Evolutionary conservation across 1,140 invertebrate species (phyloP), one percentile per base, ranked within the genome.

Genomic region (Kradibia gibbosae): DNA sequence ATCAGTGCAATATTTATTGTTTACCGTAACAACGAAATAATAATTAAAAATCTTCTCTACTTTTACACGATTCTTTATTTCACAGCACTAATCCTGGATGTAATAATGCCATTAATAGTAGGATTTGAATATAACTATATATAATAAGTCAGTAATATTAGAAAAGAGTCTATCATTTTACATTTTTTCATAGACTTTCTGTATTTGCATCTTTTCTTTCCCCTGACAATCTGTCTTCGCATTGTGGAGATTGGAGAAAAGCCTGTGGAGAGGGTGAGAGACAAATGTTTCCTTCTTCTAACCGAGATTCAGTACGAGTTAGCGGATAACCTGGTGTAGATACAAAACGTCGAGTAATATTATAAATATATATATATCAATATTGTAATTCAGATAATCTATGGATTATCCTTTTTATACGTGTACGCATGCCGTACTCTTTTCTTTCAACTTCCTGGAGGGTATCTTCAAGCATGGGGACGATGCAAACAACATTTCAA

Each of bases 121-220:
- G 45, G 8, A 17, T 17, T 48, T 7, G 45, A 7, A 48, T 48
- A 7, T 48, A 10, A 48, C 45, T 7, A 48, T 48, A 10, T 48
- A 48, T 48, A 48, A 48, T 48, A 48, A 48, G 45, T 17, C n/a
- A n/a, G n/a, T n/a, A n/a, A n/a, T n/a, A n/a, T n/a, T n/a, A n/a
- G n/a, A 22, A 74, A 76, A 62, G 25, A 60, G 55, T 31, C 17
- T 36, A 60, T 28, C 74, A 39, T 25, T 76, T 76, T 76, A 55
- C 74, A 76, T 76, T 62, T 76, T 60, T 62, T 76, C 74, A 77
- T 77, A 36, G 73, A 75, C 53, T 75, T 75, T 53, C 73, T 60
- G 39, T 75, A 75, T 75, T 75, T 55, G 25, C 31, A 48, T 48
- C 50, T 73, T 73, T 72, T 39, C 50, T 45, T 39, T 53, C 22